Base-by-base conservation (phyloP, 2,797 vertebrate genomes). In the Schizopygopsis pylzovi region DNA sequence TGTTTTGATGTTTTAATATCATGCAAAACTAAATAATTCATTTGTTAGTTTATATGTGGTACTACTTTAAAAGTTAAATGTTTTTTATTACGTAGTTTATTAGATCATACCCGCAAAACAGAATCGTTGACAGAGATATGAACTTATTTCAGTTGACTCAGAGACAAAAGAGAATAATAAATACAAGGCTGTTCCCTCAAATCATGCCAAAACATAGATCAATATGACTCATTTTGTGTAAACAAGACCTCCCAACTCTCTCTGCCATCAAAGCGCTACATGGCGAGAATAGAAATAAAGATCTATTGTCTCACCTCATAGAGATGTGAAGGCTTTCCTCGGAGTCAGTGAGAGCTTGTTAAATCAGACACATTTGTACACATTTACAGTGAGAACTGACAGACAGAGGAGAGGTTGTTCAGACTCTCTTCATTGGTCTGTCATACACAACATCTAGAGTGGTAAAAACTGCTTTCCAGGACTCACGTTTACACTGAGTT, bases 181-280 rank as follows among this genome's bases (percentile, higher is more conserved):
- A 83, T 61, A 37, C 54, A 61, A 85, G 28, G 70, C 39, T 20
- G 77, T 63, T 85, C 67, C 39, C 10, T 80, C 54, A 80, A 80
- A 63, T 73, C 78, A 79, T 37, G 54, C 54, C 77, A 79, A 79
- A 72, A 37, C 52, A 52, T 41, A 73, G 70, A 80, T 72, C 84
- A 85, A 73, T 85, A 52, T 11, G 49, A 33, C 54, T 85, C 68
- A 47, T 85, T 63, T 80, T 63, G 67, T 80, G 77, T 80, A 85
- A 73, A 85, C 84, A 85, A 85, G 84, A 79, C 68, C 43, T 79
- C 28, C 20, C 77, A 61, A 65, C 25, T 61, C 84, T 41, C n/a
- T 18, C 7, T 70, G 65, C 39, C 63, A 59, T 79, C 83, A 72
- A n/a, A 49, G 67, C 16, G 12, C 25, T 71, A 13, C 52, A 80